These are phyloP conservation scores for Desmodus rotundus DNA, from an alignment of 2,113 vertebrate species.

Conservation along the genomic window DNA sequence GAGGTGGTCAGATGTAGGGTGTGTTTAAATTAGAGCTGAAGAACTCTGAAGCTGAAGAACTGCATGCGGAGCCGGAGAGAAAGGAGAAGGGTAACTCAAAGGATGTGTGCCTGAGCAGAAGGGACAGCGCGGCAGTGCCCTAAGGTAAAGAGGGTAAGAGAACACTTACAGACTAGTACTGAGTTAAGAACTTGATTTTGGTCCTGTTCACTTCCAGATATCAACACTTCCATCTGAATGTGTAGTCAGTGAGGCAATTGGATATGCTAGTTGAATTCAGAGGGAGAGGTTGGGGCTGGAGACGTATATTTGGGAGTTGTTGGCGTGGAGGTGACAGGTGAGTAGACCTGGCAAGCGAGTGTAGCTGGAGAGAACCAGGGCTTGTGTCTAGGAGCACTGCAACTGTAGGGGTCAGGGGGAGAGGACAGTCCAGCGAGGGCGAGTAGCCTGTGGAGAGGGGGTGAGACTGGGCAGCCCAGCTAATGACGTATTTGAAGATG, in stretches of 20 bases:
- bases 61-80: neutral
- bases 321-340: neutral
- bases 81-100: rapidly evolving
- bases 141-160: neutral
- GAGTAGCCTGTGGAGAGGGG: rapidly evolving
- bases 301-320: neutral
- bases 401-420: neutral
- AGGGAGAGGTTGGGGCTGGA: neutral
- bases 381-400: neutral
- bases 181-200: neutral
- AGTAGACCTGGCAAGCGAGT: neutral
- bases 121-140: rapidly evolving
- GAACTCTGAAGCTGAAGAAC: too few species aligned
- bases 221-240: too few species aligned
- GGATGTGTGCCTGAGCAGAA: neutral
- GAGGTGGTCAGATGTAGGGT: neutral
- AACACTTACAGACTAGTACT: rapidly evolving
- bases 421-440: rapidly evolving
- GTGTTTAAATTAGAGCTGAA: neutral
- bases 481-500: neutral
- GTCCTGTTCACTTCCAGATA: neutral
- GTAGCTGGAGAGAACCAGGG: neutral
- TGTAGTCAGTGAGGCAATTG: rapidly evolving
- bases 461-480: neutral
- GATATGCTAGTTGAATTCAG: neutral